Conservation (phyloP, 2,797 vertebrate species). For the Syncerus caffer region DNA sequence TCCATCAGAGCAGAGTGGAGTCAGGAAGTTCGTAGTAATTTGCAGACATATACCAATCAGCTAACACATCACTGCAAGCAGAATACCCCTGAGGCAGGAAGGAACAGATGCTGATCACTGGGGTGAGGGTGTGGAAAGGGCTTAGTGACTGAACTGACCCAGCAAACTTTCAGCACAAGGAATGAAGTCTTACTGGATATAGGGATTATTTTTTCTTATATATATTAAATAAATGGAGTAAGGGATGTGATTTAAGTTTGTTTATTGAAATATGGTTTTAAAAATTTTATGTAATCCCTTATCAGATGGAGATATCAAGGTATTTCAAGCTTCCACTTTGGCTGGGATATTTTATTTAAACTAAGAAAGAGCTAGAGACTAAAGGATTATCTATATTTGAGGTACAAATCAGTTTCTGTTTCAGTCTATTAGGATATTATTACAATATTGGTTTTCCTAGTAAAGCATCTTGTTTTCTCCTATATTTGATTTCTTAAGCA, state of each 20-base stretch:
- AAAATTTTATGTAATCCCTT: background rate
- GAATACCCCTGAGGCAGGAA: background rate
- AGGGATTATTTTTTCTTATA: background rate
- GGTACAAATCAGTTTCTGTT: background rate
- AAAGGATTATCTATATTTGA: background rate
- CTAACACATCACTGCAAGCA: background rate
- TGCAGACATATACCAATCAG: background rate
- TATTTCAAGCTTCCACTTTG: background rate
- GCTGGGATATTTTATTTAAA: background rate
- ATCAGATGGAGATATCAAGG: background rate
- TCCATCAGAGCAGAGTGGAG: no score
- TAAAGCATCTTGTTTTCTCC: background rate
- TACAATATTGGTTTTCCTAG: background rate
- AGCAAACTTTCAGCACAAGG: background rate
- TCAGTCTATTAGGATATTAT: background rate
- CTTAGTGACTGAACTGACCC: background rate
- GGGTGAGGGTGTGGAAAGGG: background rate
- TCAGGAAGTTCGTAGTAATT: background rate
- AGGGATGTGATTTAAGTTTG: background rate
- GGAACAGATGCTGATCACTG: background rate
- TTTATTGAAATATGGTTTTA: background rate
- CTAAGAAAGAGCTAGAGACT: background rate
- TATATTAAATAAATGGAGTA: background rate
- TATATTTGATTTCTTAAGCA: background rate
- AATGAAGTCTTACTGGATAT: background rate